A percentile compares a stretch with the other conserved stretches of the same genome.
Conservation (phyloP, 2,888 invertebrate species). For the Masnerella sp. region DNA sequence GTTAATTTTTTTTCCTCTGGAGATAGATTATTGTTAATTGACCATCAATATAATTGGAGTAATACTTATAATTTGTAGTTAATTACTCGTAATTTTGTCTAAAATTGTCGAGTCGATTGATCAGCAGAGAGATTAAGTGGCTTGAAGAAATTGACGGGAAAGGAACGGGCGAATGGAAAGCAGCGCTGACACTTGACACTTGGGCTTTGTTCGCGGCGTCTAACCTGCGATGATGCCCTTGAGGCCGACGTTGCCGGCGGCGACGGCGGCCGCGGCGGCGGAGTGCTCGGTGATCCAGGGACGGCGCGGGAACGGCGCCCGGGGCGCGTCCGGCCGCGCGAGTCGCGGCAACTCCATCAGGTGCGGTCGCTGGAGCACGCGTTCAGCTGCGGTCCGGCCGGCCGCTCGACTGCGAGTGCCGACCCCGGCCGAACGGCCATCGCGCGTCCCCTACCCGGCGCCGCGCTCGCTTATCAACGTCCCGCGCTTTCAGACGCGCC, state of each 20-base stretch:
- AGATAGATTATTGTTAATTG: no score
- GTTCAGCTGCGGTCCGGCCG: slow-evolving; percentile 30
- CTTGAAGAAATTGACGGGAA: no score
- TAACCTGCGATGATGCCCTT: slow-evolving; percentile 94
- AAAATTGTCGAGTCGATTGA: not conserved
- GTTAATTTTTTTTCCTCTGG: no score
- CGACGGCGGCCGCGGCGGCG: slow-evolving; percentile 82
- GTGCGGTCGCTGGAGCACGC: not conserved
- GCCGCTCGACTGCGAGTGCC: slow-evolving; percentile 41
- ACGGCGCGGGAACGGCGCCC: slow-evolving; percentile 80
- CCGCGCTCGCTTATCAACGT: slow-evolving; percentile 32
- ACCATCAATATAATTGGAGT: no score
- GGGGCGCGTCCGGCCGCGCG: slow-evolving; percentile 43
- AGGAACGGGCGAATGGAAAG: no score
- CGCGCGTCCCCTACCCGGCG: slow-evolving; percentile 33
- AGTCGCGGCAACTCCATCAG: slow-evolving; percentile 69
- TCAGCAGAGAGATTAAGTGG: no score
- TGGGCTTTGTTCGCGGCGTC: no score
- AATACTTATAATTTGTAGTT: no score
- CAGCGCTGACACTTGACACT: slow-evolving; percentile 17
- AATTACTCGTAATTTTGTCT: no score
- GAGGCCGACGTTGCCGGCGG: slow-evolving; percentile 82
- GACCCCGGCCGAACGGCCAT: slow-evolving; percentile 15
- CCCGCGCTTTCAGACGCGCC: no score
- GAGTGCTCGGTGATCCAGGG: slow-evolving; percentile 86